A percentile compares a stretch with the other conserved stretches of the same genome.
Conservation (phyloP, 2,888 invertebrate genomes). For the Pinctada fucata region DNA sequence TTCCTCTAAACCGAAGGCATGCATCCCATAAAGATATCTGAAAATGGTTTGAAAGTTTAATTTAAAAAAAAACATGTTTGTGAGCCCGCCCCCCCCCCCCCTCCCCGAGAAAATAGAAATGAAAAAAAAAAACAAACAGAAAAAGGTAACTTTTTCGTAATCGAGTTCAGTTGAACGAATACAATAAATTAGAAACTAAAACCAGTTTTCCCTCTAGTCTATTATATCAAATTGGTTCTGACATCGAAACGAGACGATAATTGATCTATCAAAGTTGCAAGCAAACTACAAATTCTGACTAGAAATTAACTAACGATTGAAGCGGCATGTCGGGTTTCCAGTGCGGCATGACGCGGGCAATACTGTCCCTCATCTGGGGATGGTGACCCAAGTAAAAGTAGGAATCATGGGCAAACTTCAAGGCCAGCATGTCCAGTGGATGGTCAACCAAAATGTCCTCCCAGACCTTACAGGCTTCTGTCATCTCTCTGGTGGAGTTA, state of each 20-base stretch:
- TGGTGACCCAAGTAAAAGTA: slow-evolving; percentile 78
- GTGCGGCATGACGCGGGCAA: slow-evolving; percentile 76
- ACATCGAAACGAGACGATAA: no score
- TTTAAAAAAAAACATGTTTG: background rate
- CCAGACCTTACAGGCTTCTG: slow-evolving; percentile 76
- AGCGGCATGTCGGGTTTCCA: slow-evolving; percentile 77
- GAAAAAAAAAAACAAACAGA: no score
- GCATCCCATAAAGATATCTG: slow-evolving; percentile 79
- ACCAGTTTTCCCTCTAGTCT: no score
- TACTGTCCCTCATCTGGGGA: slow-evolving; percentile 77
- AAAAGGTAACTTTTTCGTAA: no score
- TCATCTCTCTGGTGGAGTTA: slow-evolving; percentile 45
- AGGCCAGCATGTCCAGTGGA: slow-evolving; percentile 78
- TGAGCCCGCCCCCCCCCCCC: no score
- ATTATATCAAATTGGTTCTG: no score
- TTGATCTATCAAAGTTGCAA: no score
- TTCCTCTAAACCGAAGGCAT: slow-evolving; percentile 79
- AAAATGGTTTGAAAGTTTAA: slow-evolving; percentile 27
- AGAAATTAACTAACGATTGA: slow-evolving; percentile 72
- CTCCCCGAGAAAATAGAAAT: no score
- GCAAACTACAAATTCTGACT: no score
- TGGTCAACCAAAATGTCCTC: slow-evolving; percentile 77
- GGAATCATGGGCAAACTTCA: slow-evolving; percentile 78
- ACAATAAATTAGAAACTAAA: no score
- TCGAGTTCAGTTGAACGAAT: no score